These are phyloP conservation scores for Cheirogaleus major DNA, from an alignment of 2,797 vertebrate genomes.

Conservation along the genomic window DNA sequence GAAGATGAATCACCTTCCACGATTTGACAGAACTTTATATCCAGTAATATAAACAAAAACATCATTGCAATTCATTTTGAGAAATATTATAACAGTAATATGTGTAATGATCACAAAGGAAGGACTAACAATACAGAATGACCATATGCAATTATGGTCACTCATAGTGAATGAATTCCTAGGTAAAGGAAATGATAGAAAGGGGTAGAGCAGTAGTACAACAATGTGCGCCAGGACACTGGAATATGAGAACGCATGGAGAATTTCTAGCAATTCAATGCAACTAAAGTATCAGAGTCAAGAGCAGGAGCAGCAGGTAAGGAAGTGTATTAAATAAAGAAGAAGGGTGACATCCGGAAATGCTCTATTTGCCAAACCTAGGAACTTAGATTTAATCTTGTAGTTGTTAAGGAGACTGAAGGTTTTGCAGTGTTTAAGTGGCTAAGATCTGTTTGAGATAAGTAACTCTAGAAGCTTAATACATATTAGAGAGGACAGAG, in stretches of 20 bases:
- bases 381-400: not conserved
- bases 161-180: not conserved
- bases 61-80: not conserved
- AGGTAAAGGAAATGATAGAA: not conserved
- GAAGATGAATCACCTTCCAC: not conserved
- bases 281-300: not conserved
- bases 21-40: not conserved
- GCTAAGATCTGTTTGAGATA: not conserved
- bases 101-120: not conserved
- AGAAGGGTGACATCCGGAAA: not conserved
- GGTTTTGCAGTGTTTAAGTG: not conserved
- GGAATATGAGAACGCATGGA: not conserved
- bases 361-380: not conserved
- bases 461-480: not conserved
- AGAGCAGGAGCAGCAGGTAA: not conserved
- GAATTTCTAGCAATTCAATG: not conserved
- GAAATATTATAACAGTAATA: not conserved
- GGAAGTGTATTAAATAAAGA: not conserved
- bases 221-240: not conserved
- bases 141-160: not conserved
- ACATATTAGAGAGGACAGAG: not conserved
- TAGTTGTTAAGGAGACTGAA: not conserved
- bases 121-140: not conserved
- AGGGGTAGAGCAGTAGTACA: not conserved
- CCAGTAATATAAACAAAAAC: not conserved